Conservation (phyloP, 2,113 vertebrate species). For the Willisornis vidua region DNA sequence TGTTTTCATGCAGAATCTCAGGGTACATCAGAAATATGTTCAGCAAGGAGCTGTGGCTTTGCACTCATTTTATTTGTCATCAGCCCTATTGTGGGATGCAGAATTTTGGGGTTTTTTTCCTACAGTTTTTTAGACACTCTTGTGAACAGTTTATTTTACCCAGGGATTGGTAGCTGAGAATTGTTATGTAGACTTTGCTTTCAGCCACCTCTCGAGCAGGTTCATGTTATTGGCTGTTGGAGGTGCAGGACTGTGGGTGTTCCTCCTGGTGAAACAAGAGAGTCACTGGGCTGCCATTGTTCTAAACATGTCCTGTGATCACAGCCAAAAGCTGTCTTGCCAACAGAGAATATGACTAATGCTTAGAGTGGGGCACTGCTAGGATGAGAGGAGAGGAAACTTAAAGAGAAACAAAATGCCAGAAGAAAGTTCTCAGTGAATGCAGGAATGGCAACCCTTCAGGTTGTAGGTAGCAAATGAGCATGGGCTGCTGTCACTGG, state of each 20-base stretch:
- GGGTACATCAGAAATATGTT: background rate
- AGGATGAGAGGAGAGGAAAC: background rate
- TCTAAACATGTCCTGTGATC: background rate
- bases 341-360: background rate
- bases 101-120: fast-evolving
- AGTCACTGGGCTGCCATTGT: background rate
- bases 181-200: background rate
- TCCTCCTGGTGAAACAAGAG: background rate
- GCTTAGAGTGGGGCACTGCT: background rate
- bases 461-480: background rate
- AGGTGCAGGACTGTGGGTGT: background rate
- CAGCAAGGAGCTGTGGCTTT: background rate
- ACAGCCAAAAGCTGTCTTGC: background rate
- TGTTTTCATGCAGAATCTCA: background rate
- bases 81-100: background rate
- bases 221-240: background rate
- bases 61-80: background rate
- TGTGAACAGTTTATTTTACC: background rate
- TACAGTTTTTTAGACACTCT: background rate
- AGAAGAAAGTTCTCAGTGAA: background rate
- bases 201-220: background rate
- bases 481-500: background rate
- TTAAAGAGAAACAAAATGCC: background rate
- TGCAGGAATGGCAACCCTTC: background rate
- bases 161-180: background rate